These are phyloP conservation scores for Rattus rattus DNA, from an alignment of 2,113 vertebrate genomes.

Conservation along the genomic window DNA sequence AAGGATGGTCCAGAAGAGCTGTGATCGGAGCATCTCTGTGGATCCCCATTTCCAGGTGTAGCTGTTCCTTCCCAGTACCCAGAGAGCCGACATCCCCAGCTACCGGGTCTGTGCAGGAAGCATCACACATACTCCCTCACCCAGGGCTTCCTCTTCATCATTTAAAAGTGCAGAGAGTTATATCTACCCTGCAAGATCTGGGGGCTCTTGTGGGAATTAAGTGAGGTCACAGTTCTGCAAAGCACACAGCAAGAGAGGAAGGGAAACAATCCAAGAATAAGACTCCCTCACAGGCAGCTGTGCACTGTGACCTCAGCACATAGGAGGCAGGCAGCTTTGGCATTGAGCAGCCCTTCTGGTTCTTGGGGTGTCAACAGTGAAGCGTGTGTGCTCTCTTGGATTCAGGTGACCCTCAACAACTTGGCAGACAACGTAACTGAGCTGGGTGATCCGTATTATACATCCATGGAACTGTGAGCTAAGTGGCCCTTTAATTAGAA, in stretches of 20 bases:
- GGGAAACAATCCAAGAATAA: not conserved
- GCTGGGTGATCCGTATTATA: not conserved
- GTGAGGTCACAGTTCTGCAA: not conserved
- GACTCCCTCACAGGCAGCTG: not conserved
- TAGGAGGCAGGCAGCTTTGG: not conserved
- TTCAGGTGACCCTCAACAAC: not conserved
- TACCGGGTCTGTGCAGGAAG: not conserved
- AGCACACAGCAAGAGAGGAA: not conserved
- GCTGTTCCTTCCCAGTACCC: not conserved
- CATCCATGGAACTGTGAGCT: not conserved
- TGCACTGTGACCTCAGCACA: no score
- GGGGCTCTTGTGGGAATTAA: not conserved
- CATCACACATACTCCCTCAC: not conserved
- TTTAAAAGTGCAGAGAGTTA: not conserved
- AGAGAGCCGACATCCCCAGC: not conserved
- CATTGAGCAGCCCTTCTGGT: not conserved
- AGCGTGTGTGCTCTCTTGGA: not conserved
- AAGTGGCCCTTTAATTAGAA: constrained; percentile 65
- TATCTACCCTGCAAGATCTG: not conserved
- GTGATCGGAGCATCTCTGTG: not conserved
- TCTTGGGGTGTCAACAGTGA: not conserved
- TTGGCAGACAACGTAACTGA: not conserved
- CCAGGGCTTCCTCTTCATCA: not conserved
- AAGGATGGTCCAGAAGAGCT: not conserved
- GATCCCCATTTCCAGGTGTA: not conserved